Evolutionary conservation across 1,140 invertebrate genomes (phyloP), one percentile per base, ranked within the genome.

Genomic region (Branchinecta lynchi): DNA sequence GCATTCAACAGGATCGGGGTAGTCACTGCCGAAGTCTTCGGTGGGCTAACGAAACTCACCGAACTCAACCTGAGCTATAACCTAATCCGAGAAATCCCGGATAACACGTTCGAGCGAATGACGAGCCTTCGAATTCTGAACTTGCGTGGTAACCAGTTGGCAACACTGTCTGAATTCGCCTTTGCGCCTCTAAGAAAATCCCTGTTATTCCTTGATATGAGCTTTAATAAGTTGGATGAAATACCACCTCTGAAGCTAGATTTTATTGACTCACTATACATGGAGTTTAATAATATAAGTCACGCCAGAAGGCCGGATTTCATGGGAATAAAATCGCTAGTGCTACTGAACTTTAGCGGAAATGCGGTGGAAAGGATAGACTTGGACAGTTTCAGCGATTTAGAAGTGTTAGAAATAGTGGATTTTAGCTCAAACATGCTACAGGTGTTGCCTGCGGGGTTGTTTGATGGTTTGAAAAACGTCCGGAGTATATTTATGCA

Each of bases 1-100:
- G 89, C 91, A 72, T 93, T 87, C 76, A 96, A 96, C 77, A 82
- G 91, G 72, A 88, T 96, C 7, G 88, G 89, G 0, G 90, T 89
- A 3, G 77, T 95, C 7, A 90, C 89, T 0, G 83, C 83, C n/a
- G 88, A 90, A 72, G 75, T 78, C 68, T 74, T 81, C 8, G 68
- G 74, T 15, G 72, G 74, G 3, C 75, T 77, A 65, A 74, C 72
- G 60, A 71, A 75, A n/a, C 73, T 80, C 32, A 72, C 77, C 68
- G 77, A 80, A 44, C 76, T 92, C 43, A 84, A 85, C 7, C 77
- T 95, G 17, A 86, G 88, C 0, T 83, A 89, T 71, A 96, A 95
- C 78, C 85, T 93, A 0, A 89, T 95, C 12, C 83, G 90, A 65
- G 90, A 94, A 80, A 81, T 94, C 68, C 90, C 91, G 0, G 73